These are phyloP conservation scores for Otus scops DNA, from an alignment of 2,797 vertebrate species.

Conservation along the genomic window DNA sequence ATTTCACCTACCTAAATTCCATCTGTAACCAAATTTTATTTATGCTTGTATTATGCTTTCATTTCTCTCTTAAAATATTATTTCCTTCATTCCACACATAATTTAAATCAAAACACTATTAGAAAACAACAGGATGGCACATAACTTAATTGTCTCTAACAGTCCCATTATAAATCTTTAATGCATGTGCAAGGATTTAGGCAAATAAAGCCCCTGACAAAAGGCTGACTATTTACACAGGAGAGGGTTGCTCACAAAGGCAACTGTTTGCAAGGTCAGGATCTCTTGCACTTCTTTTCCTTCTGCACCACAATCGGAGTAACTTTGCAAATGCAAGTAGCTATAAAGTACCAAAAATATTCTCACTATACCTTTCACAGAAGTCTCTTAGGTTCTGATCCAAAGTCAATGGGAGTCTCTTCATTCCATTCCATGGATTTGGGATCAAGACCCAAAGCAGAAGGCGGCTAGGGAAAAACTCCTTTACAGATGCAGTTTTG, in stretches of 20 bases:
- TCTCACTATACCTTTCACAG: not conserved
- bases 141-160: not conserved
- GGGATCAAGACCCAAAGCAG: not conserved
- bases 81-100: not conserved
- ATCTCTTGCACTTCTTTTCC: not conserved
- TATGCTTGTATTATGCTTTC: not conserved
- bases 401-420: not conserved
- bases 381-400: not conserved
- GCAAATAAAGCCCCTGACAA: not conserved
- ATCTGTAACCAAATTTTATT: not conserved
- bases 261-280: not conserved
- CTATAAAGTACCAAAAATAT: not conserved
- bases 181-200: not conserved
- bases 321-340: not conserved
- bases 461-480: not conserved
- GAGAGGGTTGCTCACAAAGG: not conserved
- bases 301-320: not conserved
- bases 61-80: not conserved
- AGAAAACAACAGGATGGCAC: not conserved
- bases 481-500: not conserved
- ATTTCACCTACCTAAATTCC: not conserved
- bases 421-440: not conserved
- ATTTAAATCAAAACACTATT: not conserved
- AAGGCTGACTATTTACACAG: not conserved
- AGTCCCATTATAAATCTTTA: not conserved